Evolutionary conservation across 2,113 vertebrate genomes (phyloP).

Genomic region (Meriones unguiculatus): DNA sequence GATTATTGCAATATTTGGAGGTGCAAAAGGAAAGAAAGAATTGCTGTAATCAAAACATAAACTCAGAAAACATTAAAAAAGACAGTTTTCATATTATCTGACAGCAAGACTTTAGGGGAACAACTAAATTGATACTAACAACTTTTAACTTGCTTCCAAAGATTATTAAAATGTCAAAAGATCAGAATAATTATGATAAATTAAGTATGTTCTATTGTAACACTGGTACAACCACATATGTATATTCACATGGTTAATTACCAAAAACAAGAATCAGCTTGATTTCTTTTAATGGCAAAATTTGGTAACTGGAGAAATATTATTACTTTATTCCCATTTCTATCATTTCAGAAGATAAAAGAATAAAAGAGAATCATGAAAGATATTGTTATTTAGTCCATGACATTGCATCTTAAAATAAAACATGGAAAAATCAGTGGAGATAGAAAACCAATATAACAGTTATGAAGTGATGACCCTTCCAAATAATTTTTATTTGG

Average conservation of each 20-base stretch:
- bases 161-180: neutral
- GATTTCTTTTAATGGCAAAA: neutral
- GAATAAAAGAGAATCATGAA: neutral
- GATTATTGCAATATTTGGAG: neutral
- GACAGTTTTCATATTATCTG: neutral
- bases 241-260: neutral
- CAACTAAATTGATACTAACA: neutral
- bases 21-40: neutral
- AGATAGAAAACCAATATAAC: neutral
- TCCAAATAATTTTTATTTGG: neutral
- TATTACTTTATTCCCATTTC: neutral
- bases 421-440: neutral
- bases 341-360: neutral
- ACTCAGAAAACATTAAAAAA: neutral
- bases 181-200: neutral
- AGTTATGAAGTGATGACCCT: too few species aligned
- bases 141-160: slow-evolving; percentile 18
- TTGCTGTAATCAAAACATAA: neutral
- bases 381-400: neutral
- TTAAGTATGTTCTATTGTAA: neutral
- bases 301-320: neutral
- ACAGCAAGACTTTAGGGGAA: neutral
- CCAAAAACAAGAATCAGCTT: neutral
- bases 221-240: neutral
- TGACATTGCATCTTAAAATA: neutral